Evolutionary conservation across 30 jellyfish, hydroid and myxozoan species (phyloP).

Genomic region (Hydra vulgaris): DNA sequence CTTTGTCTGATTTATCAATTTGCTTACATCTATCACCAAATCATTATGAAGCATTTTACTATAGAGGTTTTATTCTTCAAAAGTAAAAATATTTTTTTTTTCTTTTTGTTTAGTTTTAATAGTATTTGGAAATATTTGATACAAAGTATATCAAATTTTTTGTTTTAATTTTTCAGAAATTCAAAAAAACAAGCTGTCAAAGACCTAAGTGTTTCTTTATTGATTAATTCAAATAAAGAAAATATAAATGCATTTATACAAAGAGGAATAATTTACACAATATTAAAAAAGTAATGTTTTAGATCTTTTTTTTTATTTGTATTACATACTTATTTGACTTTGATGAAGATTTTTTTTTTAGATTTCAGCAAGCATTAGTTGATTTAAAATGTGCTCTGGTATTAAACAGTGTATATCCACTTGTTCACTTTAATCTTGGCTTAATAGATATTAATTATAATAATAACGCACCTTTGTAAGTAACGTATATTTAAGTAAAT

Average conservation of each 20-base stretch:
- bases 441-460: slow-evolving; percentile 29
- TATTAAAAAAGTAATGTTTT: slow-evolving; percentile 34
- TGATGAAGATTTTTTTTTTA: no score
- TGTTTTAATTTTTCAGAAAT: slow-evolving; percentile 10
- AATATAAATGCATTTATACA: slow-evolving; percentile 56
- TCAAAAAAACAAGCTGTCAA: slow-evolving; percentile 49
- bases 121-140: background rate
- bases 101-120: no score
- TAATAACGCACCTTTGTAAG: background rate
- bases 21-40: slow-evolving; percentile 61
- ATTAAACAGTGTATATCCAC: slow-evolving; percentile 47
- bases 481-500: background rate
- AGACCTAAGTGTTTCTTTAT: slow-evolving; percentile 70
- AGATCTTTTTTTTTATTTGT: no score
- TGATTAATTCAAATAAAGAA: slow-evolving; percentile 35
- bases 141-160: background rate
- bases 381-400: slow-evolving; percentile 70
- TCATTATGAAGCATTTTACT: slow-evolving; percentile 45
- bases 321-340: no score
- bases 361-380: slow-evolving; percentile 73
- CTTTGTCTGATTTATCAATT: slow-evolving; percentile 53
- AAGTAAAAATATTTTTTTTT: slow-evolving; percentile 50
- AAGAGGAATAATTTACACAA: slow-evolving; percentile 63
- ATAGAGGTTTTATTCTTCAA: slow-evolving; percentile 77
- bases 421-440: slow-evolving; percentile 88